Evolutionary conservation across 2,888 invertebrate genomes (phyloP), one percentile per base, ranked within the genome.

Genomic region (Lithophane semibrunnea): DNA sequence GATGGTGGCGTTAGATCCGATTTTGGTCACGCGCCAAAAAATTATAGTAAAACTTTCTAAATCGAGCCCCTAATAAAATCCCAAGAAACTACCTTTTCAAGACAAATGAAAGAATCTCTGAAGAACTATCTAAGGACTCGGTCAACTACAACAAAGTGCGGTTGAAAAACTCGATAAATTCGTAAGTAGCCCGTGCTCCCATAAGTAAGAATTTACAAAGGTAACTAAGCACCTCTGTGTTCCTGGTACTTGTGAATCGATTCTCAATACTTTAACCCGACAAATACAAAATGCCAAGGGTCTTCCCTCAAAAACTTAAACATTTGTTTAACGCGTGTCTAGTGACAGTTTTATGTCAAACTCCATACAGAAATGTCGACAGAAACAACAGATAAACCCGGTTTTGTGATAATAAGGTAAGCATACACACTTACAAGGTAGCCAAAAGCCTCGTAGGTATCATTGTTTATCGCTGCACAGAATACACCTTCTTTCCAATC

Each of bases 111-210:
- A 42, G 10, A 56, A 42, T 42, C 13, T 29, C 29, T 0, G 0
- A 42, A 29, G 18, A 80, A 64, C 63, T 64, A 44, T 72, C 37
- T 29, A n/a, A 69, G 21, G 10, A 54, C 12, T 52, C 4, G 7
- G 9, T 1, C n/a, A 60, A 77, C 42, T 63, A 16, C 13, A 58
- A 37, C 49, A 21, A 24, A 24, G 24, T 7, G 44, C 18, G 42
- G 8, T 66, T 21, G 37, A n/a, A 10, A n/a, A 74, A 61, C 44
- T 61, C 49, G 18, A 65, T 52, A 47, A 66, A 66, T 74, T 54
- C n/a, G 74, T 70, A 29, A 73, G 24, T 24, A 7, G 21, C 10
- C 2, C 16, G 29, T 52, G 47, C 37, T 42, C 7, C 7, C 37
- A 13, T 44, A 21, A 13, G 18, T 44, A 52, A 21, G 13, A 10